Conservation (phyloP, 1,140 invertebrate genomes). For the Panagrolaimus sp. region DNA sequence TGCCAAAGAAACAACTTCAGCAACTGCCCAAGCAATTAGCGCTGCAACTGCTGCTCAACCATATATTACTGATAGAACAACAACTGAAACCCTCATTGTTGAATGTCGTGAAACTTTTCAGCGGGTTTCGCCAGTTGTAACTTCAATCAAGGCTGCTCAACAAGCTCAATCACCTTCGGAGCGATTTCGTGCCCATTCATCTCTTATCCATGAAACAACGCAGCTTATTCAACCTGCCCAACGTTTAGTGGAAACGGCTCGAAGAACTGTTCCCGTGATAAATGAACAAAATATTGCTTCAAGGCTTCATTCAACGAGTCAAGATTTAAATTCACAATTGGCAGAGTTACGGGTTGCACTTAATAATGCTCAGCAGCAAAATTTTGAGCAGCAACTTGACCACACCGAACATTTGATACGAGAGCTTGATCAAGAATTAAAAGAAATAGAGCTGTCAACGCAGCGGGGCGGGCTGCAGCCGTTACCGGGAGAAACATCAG, state of each 20-base stretch:
- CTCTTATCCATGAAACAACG: constrained; percentile 49
- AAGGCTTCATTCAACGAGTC: constrained; percentile 69
- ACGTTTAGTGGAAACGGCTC: constrained; percentile 68
- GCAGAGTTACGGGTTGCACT: constrained; percentile 75
- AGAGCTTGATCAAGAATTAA: constrained; percentile 73
- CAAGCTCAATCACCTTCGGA: constrained; percentile 67
- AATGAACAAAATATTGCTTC: constrained; percentile 70
- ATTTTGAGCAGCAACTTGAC: constrained; percentile 72
- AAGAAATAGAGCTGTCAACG: constrained; percentile 68
- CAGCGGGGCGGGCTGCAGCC: constrained; percentile 67
- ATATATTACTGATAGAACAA: constrained; percentile 67
- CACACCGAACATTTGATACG: constrained; percentile 65
- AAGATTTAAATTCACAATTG: constrained; percentile 70
- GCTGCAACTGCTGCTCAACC: constrained; percentile 54
- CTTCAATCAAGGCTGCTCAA: constrained; percentile 67
- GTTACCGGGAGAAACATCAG: constrained; percentile 73
- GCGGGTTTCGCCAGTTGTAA: constrained; percentile 67
- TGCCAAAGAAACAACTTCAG: constrained; percentile 76
- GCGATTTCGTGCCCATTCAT: constrained; percentile 49
- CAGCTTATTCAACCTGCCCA: constrained; percentile 63
- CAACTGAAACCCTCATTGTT: constrained; percentile 70
- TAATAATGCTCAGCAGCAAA: constrained; percentile 76
- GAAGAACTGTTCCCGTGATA: constrained; percentile 78
- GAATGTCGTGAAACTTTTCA: constrained; percentile 73
- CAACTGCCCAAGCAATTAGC: constrained; percentile 79